Percentiles rank a stretch among this genome's conserved stretches.
Conservation (phyloP, 2,113 vertebrate genomes). For the Alaudala cheleensis region DNA sequence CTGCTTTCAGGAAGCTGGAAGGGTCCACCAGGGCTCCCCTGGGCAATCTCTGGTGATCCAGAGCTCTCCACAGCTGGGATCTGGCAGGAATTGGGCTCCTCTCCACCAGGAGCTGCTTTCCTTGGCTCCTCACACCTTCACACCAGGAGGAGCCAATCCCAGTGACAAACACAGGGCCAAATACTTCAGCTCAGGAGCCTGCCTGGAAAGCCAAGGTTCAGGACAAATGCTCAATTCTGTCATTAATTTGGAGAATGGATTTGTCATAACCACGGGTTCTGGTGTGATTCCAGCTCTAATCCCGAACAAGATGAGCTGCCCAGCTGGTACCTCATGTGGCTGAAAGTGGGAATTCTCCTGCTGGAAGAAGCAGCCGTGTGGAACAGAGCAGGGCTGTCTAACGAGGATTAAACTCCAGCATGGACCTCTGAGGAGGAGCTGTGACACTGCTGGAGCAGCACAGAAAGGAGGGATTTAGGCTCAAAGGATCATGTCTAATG, state of each 20-base stretch:
- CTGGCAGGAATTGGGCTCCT: neutral
- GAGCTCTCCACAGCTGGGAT: neutral
- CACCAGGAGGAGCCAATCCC: neutral
- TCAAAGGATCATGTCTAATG: neutral
- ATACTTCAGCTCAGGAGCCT: neutral
- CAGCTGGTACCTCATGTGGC: conserved; percentile 4
- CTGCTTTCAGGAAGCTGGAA: neutral
- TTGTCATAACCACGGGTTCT: neutral
- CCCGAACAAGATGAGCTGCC: conserved; percentile 12
- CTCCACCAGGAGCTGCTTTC: neutral
- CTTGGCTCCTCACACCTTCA: neutral
- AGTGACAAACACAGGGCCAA: neutral
- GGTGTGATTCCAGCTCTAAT: neutral
- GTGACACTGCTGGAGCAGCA: neutral
- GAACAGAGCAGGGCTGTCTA: neutral
- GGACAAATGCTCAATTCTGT: neutral
- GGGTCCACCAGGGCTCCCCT: neutral
- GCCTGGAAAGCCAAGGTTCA: neutral
- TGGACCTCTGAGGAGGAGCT: neutral
- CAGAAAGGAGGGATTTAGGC: neutral
- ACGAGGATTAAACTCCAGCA: neutral
- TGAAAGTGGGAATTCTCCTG: neutral
- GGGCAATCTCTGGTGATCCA: neutral
- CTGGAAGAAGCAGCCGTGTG: neutral
- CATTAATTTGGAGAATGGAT: neutral